phyloP scores from a whole-genome alignment of 2,113 vertebrate species.

The Xenopus borealis region DNA sequence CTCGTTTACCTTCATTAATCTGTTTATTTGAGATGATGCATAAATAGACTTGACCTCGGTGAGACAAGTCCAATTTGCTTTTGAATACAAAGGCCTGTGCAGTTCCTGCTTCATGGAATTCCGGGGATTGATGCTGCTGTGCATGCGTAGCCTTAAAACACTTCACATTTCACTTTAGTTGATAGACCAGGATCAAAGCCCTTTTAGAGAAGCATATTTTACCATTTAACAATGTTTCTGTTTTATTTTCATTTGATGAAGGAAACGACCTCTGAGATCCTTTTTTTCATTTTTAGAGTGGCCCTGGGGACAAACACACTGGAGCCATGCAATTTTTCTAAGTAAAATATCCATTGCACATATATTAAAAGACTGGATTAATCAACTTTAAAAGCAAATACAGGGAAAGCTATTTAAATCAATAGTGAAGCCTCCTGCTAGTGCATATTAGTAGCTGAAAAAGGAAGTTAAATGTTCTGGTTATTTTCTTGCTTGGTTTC shows the following conservation, averaged over 20 bases:
- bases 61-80: conserved; percentile 12
- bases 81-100: conserved; percentile 1
- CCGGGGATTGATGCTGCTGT: conserved; percentile 16
- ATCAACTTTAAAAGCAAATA: conserved; percentile 52
- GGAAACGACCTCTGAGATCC: conserved; percentile 32
- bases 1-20: conserved; percentile 36
- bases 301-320: conserved; percentile 43
- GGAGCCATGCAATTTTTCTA: conserved; percentile 43
- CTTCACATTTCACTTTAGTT: conserved; percentile 44
- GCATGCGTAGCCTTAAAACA: conserved; percentile 29
- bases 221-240: conserved; percentile 33
- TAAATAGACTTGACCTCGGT: conserved; percentile 21
- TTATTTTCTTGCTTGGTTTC: conserved; percentile 43
- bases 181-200: conserved; percentile 36
- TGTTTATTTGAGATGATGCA: conserved; percentile 37
- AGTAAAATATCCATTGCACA: conserved; percentile 47
- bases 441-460: conserved; percentile 53
- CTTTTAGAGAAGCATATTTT: conserved; percentile 14
- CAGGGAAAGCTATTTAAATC: conserved; percentile 53
- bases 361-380: conserved; percentile 53
- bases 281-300: conserved; percentile 44
- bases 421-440: conserved; percentile 46
- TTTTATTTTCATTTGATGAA: conserved; percentile 40
- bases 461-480: conserved; percentile 41
- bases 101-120: conserved; percentile 6